Conservation (phyloP, 1,140 invertebrate species). For the Nomia melanderi region DNA sequence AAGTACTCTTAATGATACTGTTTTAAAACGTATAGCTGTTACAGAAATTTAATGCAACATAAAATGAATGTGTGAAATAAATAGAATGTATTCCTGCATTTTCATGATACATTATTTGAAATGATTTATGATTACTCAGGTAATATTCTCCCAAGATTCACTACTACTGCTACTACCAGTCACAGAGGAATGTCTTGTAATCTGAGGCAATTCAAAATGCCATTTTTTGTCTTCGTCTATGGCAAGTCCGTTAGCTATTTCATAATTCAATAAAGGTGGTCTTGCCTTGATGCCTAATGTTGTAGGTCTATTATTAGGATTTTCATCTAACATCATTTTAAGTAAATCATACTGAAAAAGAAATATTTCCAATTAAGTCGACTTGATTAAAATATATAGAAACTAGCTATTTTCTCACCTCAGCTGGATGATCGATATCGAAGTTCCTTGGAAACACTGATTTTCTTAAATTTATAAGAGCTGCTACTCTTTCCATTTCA, state of each 20-base stretch:
- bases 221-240: slow-evolving; percentile 66
- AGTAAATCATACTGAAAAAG: slow-evolving; percentile 86
- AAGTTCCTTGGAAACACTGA: slow-evolving; percentile 88
- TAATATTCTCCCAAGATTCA: slow-evolving; percentile 65
- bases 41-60: background rate
- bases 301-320: slow-evolving; percentile 88
- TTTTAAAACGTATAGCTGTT: background rate
- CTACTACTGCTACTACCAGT: slow-evolving; percentile 66
- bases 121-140: slow-evolving; percentile 35
- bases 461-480: slow-evolving; percentile 84
- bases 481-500: slow-evolving; percentile 91
- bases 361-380: slow-evolving; percentile 23
- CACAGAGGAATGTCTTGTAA: slow-evolving; percentile 73
- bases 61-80: slow-evolving; percentile 6
- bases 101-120: background rate
- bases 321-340: slow-evolving; percentile 87
- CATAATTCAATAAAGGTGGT: slow-evolving; percentile 76
- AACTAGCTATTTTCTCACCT: slow-evolving; percentile 82
- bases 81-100: slow-evolving; percentile 5
- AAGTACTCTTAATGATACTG: slow-evolving; percentile 1
- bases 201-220: slow-evolving; percentile 80
- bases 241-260: slow-evolving; percentile 51
- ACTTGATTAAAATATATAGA: background rate
- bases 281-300: slow-evolving; percentile 86
- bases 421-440: slow-evolving; percentile 83